Evolutionary conservation across 1,140 invertebrate species (phyloP), one percentile per base, ranked within the genome.

Genomic region (Venustaconcha ellipsiformis): DNA sequence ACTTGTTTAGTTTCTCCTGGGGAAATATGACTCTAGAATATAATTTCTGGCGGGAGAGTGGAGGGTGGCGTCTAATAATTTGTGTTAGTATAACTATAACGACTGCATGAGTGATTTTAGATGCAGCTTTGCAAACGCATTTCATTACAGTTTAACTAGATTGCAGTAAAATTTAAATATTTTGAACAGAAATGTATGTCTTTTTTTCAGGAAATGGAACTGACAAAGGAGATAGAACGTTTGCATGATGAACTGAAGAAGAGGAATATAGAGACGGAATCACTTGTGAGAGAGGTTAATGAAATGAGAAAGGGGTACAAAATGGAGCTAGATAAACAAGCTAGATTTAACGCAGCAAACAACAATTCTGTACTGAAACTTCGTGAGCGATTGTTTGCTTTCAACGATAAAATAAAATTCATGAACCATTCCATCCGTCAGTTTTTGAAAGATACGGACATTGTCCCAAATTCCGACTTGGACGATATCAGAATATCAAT

Each of bases 281-380:
- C n/a, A 18, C 26, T 72, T 18, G 17, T 57, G 17, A 26, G 18
- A 23, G 75, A 77, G 56, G 63, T 77, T 17, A 59, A 26, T 37
- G 62, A 71, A 1, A 77, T 68, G 70, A 30, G 64, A 20, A 72
- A 55, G 14, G 15, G 20, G 1, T 77, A 72, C 58, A 77, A 77
- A 62, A 30, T 72, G 2, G 75, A 77, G 48, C 70, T 77, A 20
- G 64, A 64, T 5, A 77, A 70, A 26, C 75, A 77, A 60, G 67
- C 75, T 1, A 56, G 70, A 14, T 77, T 77, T 23, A 77, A 77
- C 26, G 75, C 75, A 13, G 75, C 75, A 20, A 77, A 77, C 37
- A 77, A 72, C 37, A 37, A 60, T 59, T 77, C 75, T 15, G 68
- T 77, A 30, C 67, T 77, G 57, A 70, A 77, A 12, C 55, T 77